These are phyloP conservation scores for Linnaemya tessellans DNA, from an alignment of 2,888 invertebrate species.

Conservation along the genomic window DNA sequence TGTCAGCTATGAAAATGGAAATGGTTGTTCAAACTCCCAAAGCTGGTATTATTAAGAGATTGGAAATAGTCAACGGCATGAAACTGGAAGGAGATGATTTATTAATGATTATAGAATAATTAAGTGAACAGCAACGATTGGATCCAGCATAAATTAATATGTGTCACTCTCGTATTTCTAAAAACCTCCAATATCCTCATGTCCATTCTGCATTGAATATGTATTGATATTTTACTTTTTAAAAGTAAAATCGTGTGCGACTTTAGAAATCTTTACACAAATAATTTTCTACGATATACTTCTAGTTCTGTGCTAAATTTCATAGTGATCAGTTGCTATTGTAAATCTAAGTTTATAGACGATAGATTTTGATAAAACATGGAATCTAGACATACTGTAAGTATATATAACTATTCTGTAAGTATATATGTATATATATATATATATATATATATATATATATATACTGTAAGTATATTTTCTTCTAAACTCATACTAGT, in stretches of 20 bases:
- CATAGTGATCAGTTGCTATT: too few relatives aligned
- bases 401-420: too few relatives aligned
- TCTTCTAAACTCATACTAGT: too few relatives aligned
- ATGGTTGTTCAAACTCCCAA: constrained; percentile 90
- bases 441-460: too few relatives aligned
- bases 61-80: constrained; percentile 91
- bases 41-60: constrained; percentile 90
- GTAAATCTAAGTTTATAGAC: too few relatives aligned
- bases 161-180: too few relatives aligned
- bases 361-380: too few relatives aligned
- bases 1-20: constrained; percentile 99
- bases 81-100: constrained; percentile 98
- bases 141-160: constrained; percentile 17
- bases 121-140: constrained; percentile 11
- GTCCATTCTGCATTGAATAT: constrained; percentile 19
- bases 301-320: too few relatives aligned
- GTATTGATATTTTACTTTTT: constrained; percentile 29
- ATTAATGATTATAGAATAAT: constrained; percentile 90
- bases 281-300: constrained; percentile 40
- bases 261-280: constrained; percentile 64
- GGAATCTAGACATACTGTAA: too few relatives aligned
- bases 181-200: background rate
- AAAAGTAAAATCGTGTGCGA: constrained; percentile 7
- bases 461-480: too few relatives aligned
- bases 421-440: too few relatives aligned